Conservation (phyloP, 2,113 vertebrate species). For the Numenius arquata region DNA sequence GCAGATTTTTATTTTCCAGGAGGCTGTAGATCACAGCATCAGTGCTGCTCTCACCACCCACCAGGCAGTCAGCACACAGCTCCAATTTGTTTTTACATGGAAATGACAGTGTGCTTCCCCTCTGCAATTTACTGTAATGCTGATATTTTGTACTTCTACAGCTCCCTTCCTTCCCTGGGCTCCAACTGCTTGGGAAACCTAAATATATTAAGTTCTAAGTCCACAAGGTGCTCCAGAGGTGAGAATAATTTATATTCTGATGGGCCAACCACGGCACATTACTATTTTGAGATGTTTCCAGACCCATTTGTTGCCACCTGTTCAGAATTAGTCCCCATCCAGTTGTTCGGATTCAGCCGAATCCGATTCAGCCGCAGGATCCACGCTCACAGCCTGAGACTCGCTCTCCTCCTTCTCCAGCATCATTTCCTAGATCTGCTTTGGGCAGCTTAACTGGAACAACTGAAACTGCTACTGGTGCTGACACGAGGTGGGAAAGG, state of each 20-base stretch:
- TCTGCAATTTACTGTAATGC: not conserved
- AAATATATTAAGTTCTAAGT: not conserved
- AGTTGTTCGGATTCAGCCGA: not conserved
- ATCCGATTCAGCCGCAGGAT: not conserved
- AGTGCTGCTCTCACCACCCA: not conserved
- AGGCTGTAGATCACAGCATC: not conserved
- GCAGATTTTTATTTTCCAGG: not conserved
- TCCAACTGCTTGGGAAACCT: not conserved
- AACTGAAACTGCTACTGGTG: not conserved
- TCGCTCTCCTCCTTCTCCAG: not conserved
- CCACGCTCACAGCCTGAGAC: not conserved
- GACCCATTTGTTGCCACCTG: not conserved
- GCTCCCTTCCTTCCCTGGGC: not conserved
- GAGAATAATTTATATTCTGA: not conserved
- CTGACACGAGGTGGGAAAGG: not conserved
- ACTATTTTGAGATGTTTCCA: not conserved
- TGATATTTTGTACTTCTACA: not conserved
- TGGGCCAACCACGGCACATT: not conserved
- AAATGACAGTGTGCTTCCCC: not conserved
- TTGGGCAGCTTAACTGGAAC: not conserved
- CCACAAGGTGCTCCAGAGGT: not conserved
- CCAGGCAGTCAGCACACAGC: not conserved
- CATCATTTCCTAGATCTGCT: not conserved
- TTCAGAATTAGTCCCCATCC: not conserved
- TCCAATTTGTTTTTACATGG: not conserved